Evolutionary conservation across 2,797 vertebrate genomes (phyloP).

Genomic region (Ceyx erithaca): DNA sequence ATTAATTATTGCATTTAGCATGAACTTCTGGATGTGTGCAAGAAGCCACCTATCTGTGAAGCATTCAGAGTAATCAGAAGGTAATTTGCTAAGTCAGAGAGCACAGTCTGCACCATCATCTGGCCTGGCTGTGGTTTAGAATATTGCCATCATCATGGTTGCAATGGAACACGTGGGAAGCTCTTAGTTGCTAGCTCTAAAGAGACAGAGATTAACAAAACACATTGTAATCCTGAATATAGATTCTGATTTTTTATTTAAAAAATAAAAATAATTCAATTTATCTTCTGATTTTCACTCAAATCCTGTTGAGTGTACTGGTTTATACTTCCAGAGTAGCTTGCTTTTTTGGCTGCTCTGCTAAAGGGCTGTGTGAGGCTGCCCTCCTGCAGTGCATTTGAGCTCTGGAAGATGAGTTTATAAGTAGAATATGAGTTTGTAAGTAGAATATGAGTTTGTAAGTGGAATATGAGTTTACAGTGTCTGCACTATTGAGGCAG

Average conservation of each 20-base stretch:
- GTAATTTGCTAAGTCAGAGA: not conserved
- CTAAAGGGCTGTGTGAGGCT: no score
- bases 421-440: no score
- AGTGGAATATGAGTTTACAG: no score
- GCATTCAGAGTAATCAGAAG: not conserved
- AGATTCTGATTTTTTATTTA: not conserved
- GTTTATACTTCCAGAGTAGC: no score
- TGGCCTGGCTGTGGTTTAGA: conserved; percentile 7
- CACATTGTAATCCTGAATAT: not conserved
- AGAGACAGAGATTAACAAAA: not conserved
- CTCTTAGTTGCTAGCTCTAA: not conserved
- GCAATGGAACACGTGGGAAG: not conserved
- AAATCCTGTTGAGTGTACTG: not conserved
- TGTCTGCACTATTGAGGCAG: no score
- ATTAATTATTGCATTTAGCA: not conserved
- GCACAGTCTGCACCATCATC: not conserved
- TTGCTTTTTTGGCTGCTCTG: no score
- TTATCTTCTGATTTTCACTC: not conserved
- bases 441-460: no score
- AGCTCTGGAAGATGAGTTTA: no score
- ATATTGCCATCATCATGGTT: not conserved
- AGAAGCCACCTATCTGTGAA: not conserved
- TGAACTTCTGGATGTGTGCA: not conserved
- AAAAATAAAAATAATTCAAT: not conserved
- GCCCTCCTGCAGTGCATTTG: no score